These are phyloP conservation scores for Horisme vitalbata DNA, from an alignment of 2,888 invertebrate genomes.

Conservation along the genomic window DNA sequence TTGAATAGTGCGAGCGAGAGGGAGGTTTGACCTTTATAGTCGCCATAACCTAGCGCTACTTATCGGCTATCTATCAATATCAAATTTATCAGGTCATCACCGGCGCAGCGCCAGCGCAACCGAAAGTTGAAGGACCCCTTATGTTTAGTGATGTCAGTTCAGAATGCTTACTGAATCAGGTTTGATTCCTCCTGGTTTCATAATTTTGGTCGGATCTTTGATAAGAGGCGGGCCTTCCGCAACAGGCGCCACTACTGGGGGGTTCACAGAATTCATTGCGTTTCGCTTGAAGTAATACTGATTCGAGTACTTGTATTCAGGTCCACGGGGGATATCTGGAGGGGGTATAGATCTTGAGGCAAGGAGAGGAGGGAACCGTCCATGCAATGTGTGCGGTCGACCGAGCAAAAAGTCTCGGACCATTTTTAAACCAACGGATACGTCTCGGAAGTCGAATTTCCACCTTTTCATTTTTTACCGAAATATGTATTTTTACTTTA, in stretches of 20 bases:
- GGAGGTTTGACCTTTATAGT: too few species aligned
- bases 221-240: constrained; percentile 49
- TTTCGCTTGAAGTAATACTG: constrained; percentile 55
- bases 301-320: constrained; percentile 55
- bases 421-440: constrained; percentile 49
- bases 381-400: constrained; percentile 52
- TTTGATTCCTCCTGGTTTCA: constrained; percentile 35
- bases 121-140: too few species aligned
- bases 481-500: background rate
- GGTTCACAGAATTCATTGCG: constrained; percentile 54
- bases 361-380: constrained; percentile 53
- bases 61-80: too few species aligned
- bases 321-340: constrained; percentile 60
- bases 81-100: too few species aligned
- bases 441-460: constrained; percentile 53
- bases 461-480: constrained; percentile 10
- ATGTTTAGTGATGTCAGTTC: too few species aligned
- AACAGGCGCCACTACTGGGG: constrained; percentile 66
- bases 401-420: constrained; percentile 62
- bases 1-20: too few species aligned
- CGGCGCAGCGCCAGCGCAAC: too few species aligned
- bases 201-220: constrained; percentile 38
- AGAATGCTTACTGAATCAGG: constrained; percentile 45
- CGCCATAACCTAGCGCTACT: too few species aligned
- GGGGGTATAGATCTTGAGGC: constrained; percentile 60